A percentile compares a stretch with the other conserved stretches of the same genome.
These are phyloP conservation scores for Escarpia spicata DNA, from an alignment of 2,888 invertebrate species.

Conservation along the genomic window DNA sequence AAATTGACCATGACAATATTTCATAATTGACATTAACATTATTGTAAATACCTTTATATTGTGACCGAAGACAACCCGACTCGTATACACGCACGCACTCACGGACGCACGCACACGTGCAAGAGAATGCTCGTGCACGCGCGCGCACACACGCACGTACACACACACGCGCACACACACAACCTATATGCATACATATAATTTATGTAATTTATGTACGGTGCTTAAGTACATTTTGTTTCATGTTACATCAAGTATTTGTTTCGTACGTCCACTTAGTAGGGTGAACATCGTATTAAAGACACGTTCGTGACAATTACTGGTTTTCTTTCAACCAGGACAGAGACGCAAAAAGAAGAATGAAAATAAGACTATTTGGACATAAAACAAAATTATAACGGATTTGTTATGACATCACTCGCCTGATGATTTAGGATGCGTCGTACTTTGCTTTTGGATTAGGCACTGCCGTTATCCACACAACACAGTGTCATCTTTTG, in stretches of 20 bases:
- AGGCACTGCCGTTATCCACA: neutral
- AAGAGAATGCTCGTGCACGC: too few relatives aligned
- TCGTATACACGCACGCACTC: neutral
- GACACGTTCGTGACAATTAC: neutral
- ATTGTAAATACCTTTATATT: neutral
- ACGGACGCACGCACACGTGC: too few relatives aligned
- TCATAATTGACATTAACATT: neutral
- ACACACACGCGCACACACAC: neutral
- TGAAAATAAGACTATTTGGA: neutral
- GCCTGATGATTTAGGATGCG: neutral
- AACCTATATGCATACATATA: neutral
- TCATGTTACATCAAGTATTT: neutral
- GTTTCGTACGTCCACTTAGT: neutral
- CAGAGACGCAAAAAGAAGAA: too few relatives aligned
- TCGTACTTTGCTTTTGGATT: neutral
- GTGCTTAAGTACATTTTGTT: neutral
- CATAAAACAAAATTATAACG: neutral
- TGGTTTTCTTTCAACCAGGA: too few relatives aligned
- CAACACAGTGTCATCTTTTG: neutral
- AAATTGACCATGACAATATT: too few relatives aligned
- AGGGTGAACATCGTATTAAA: neutral
- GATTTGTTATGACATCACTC: neutral
- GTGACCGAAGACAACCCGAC: neutral
- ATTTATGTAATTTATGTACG: neutral
- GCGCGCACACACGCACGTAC: neutral